Evolutionary conservation across 1,140 invertebrate species (phyloP), one percentile per base, ranked within the genome.

Genomic region (Musca domestica): DNA sequence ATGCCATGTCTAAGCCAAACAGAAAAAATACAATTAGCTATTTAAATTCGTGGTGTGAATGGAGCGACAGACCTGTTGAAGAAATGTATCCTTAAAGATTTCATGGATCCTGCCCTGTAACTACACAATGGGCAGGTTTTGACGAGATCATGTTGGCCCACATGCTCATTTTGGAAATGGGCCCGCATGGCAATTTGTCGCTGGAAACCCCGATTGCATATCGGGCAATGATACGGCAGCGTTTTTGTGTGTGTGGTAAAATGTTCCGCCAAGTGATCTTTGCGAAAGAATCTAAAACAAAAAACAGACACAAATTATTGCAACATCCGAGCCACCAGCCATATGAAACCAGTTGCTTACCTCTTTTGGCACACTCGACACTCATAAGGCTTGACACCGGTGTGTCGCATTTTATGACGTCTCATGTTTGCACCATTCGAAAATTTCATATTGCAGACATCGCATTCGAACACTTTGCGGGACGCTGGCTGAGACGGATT

Each of bases 401-500:
- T 94, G 77, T 96, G 94, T 58, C 94, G 86, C 92, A 96, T 95
- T 83, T 94, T 93, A 83, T 96, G 95, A 41, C 94, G 87, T 69
- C 94, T 87, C 94, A 96, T 96, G 77, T 95, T 96, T 46, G 94
- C 94, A 67, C 94, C 94, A 83, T 96, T 95, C n/a, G 93, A 95
- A 84, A 96, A 96, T 83, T 94, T 94, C 92, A 95, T 95, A 77
- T 95, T 93, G 82, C 95, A 96, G 64, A 96, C 91, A 83, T 96
- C 94, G 81, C 95, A 96, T 78, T 95, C 92, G 79, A 94, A 95
- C 75, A 94, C 88, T 82, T 94, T 95, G 72, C 92, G 86, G 75
- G 90, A 90, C 34, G 34, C 84, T n/a, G 70, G 67, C 47, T 70
- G 41, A 19, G 76, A 75, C 84, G 86, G 74, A 84, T 83, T 56